A percentile compares a stretch with the other conserved stretches of the same genome.
Conservation (phyloP, 2,888 invertebrate species). For the Hirudinaria manillensis region DNA sequence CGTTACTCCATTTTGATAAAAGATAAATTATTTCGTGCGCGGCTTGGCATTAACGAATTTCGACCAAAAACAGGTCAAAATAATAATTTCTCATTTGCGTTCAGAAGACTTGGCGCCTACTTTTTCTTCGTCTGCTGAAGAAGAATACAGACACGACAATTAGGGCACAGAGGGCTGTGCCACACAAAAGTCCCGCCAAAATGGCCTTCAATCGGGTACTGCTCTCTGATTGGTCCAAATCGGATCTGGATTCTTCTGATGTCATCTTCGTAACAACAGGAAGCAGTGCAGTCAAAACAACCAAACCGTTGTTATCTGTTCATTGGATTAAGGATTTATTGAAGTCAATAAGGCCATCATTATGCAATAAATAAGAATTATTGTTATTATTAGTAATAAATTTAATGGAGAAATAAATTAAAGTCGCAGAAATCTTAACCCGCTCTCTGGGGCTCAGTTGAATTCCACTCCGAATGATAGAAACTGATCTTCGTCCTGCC, state of each 20-base stretch:
- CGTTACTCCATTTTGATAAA: too few relatives aligned
- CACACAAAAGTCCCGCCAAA: conserved; percentile 20
- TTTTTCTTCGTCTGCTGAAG: conserved; percentile 16
- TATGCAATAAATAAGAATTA: too few relatives aligned
- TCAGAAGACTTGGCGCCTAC: not conserved
- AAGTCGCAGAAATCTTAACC: not conserved
- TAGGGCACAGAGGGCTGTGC: conserved; percentile 5
- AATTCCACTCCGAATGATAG: not conserved
- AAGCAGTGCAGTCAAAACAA: conserved; percentile 12
- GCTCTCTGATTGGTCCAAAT: conserved; percentile 15
- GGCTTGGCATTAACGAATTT: too few relatives aligned
- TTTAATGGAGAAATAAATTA: too few relatives aligned
- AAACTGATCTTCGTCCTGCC: not conserved
- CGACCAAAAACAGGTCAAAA: too few relatives aligned
- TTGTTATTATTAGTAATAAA: too few relatives aligned
- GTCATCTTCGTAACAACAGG: conserved; percentile 14
- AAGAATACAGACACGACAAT: conserved; percentile 11
- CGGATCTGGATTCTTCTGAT: not conserved
- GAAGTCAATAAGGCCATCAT: too few relatives aligned
- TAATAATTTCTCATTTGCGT: too few relatives aligned
- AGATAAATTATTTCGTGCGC: too few relatives aligned
- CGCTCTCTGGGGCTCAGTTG: conserved; percentile 1
- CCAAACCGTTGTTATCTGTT: not conserved
- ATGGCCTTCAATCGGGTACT: conserved; percentile 19
- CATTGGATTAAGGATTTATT: not conserved